Conservation (phyloP, 2,888 invertebrate species). For the Barypeithes pellucidus region DNA sequence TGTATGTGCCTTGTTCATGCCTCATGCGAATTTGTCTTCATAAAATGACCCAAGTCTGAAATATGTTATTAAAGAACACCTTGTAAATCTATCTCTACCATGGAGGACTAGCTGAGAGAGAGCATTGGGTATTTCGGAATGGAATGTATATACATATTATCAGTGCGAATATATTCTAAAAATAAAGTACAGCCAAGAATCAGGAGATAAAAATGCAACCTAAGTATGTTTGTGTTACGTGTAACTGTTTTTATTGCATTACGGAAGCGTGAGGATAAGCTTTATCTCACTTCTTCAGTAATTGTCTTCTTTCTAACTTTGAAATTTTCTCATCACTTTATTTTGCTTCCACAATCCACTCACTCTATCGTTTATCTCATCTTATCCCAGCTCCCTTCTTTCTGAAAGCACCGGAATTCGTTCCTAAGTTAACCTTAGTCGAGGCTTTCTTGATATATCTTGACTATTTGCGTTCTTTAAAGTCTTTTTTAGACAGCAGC, state of each 20-base stretch:
- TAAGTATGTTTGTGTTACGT: conserved; percentile 7
- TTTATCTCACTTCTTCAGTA: conserved; percentile 64
- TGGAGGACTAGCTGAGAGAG: no score
- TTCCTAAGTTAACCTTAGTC: conserved; percentile 66
- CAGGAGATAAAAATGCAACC: no score
- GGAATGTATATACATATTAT: no score
- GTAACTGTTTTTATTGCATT: conserved; percentile 39
- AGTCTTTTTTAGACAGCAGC: conserved; percentile 60
- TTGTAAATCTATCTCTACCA: no score
- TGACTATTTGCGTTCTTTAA: conserved; percentile 67
- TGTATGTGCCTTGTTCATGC: no score
- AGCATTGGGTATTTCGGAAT: no score
- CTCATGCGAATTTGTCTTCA: no score
- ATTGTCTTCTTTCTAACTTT: conserved; percentile 66
- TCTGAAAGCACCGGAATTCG: conserved; percentile 66
- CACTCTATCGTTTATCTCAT: conserved; percentile 68
- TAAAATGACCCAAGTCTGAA: no score
- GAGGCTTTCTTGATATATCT: conserved; percentile 68
- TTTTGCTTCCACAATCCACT: conserved; percentile 67
- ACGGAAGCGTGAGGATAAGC: conserved; percentile 54
- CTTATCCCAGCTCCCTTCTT: conserved; percentile 66
- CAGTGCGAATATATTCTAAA: no score
- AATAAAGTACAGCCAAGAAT: no score
- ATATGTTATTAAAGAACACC: no score
- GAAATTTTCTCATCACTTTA: conserved; percentile 69